phyloP scores from a whole-genome alignment of 2,113 vertebrate genomes.

The Eurypyga helias region DNA sequence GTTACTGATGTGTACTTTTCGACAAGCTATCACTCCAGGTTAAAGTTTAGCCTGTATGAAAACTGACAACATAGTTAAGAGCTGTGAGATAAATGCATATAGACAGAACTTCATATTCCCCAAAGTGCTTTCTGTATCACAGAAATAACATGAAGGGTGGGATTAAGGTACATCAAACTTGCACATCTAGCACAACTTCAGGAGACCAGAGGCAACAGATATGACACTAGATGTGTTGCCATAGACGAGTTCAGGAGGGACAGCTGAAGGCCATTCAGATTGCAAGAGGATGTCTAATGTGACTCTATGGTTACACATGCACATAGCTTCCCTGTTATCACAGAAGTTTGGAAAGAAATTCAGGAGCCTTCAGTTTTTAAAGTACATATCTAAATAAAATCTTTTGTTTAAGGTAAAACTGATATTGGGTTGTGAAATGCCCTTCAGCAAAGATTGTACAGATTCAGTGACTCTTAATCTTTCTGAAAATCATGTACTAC shows the following conservation, averaged over 20 bases:
- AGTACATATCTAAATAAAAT: background rate
- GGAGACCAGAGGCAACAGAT: background rate
- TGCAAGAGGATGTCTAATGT: background rate
- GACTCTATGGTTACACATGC: background rate
- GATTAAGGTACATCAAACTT: background rate
- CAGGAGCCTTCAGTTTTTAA: background rate
- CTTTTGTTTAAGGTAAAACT: background rate
- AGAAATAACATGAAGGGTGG: background rate
- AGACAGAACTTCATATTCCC: background rate
- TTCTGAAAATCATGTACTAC: background rate
- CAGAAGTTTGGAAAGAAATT: background rate
- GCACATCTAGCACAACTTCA: background rate
- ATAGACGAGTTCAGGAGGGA: background rate
- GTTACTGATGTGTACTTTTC: background rate
- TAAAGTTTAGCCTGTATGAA: background rate
- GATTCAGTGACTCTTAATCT: background rate
- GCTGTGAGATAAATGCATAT: background rate
- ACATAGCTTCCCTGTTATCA: background rate
- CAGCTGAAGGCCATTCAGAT: background rate
- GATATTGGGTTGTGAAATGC: background rate
- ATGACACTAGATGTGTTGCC: rapidly evolving
- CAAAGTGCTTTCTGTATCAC: background rate
- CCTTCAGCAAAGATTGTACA: background rate
- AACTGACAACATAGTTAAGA: background rate
- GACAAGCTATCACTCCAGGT: background rate